Evolutionary conservation across 1,140 invertebrate genomes (phyloP).

Genomic region (Lethocerus indicus): DNA sequence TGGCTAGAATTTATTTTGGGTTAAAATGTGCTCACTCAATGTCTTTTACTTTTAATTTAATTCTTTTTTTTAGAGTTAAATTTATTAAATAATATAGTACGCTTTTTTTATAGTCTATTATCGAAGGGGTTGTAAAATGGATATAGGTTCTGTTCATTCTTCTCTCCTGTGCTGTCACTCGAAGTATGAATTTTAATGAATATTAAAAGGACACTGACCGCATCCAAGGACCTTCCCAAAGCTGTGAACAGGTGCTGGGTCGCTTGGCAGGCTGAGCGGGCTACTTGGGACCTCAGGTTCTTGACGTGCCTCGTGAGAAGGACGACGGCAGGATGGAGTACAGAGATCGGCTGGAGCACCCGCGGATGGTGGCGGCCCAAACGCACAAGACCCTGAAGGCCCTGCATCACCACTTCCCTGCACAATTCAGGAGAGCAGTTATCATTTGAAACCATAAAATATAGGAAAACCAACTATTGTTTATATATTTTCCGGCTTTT

Average conservation of each 20-base stretch:
- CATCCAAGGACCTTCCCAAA: constrained; percentile 53
- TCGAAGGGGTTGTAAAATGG: too few species aligned
- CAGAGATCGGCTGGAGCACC: too few species aligned
- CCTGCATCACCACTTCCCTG: constrained; percentile 68
- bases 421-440: constrained; percentile 14
- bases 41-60: too few species aligned
- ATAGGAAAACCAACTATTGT: neutral
- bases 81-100: too few species aligned
- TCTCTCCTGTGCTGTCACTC: neutral
- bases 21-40: too few species aligned
- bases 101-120: too few species aligned
- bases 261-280: constrained; percentile 63
- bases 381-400: constrained; percentile 50
- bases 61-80: too few species aligned
- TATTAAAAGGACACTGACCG: constrained; percentile 36
- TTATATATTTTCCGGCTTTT: too few species aligned
- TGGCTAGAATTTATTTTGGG: too few species aligned
- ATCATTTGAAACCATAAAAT: neutral
- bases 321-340: constrained; percentile 46
- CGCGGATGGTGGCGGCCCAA: constrained; percentile 54
- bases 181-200: neutral
- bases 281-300: constrained; percentile 80
- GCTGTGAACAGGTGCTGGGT: constrained; percentile 57
- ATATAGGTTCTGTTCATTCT: too few species aligned
- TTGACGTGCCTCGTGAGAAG: constrained; percentile 57